Evolutionary conservation across 2,113 vertebrate species (phyloP), one percentile per base, ranked within the genome.

Genomic region (Cebus imitator): DNA sequence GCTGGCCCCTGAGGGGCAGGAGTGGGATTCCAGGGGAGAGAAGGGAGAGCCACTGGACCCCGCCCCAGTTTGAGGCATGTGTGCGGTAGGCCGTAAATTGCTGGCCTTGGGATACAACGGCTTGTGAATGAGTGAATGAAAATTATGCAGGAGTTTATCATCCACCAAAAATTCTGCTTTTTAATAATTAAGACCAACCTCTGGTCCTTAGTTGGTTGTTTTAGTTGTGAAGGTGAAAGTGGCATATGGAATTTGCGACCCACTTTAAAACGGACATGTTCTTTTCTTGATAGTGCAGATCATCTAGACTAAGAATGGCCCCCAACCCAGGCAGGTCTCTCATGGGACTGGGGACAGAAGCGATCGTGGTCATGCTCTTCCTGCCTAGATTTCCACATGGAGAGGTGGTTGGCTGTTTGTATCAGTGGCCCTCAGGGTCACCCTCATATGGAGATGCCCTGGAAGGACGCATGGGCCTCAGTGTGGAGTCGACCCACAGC

Each of bases 281-380:
- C 32, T 57, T n/a, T 40, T 55, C 58, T 81, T 21, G 7, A 3
- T 30, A 30, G 32, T 30, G 50, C n/a, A 43, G 37, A 57, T 40
- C 16, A 23, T 32, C 25, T 27, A 11, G 66, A 40, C 35, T 68
- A 25, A 35, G 32, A 12, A 18, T n/a, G 5, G 37, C 17, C 16
- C 37, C 30, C 9, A 0, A 1, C 30, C n/a, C n/a, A 5, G 1
- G 37, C 66, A 30, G 0, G 23, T 27, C n/a, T 23, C 25, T 23
- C 40, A 11, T 48, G n/a, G 66, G 40, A 3, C 13, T 7, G 18
- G 70, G 43, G 20, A 40, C 35, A 35, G 16, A 76, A 72, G 72
- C 6, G 8, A 8, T 72, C 82, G 12, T 27, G 13, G 75, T 52
- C 17, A 35, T 20, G n/a, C 52, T 2, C 21, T 80, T 58, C 35